Percentiles rank a stretch among this genome's conserved stretches.
These are phyloP conservation scores for Acrocera orbiculus DNA, from an alignment of 2,888 invertebrate species.

Conservation along the genomic window DNA sequence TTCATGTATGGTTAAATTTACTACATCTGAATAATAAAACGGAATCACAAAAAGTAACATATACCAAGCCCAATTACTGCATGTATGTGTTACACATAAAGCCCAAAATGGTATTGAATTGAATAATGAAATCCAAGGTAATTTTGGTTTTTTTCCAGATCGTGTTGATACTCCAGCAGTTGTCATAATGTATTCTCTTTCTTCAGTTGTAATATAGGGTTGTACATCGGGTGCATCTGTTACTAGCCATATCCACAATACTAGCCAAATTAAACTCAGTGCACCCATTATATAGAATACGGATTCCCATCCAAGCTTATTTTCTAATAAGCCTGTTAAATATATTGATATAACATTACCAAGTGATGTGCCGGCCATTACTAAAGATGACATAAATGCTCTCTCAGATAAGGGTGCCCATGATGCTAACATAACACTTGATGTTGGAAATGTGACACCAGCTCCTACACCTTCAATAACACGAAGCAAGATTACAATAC, in stretches of 20 bases:
- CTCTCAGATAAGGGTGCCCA: constrained; percentile 86
- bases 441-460: constrained; percentile 77
- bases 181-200: constrained; percentile 45
- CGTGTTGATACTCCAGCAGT: constrained; percentile 32
- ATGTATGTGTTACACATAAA: constrained; percentile 57
- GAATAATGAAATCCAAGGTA: constrained; percentile 57
- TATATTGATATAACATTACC: constrained; percentile 72
- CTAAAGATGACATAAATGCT: constrained; percentile 65
- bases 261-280: constrained; percentile 53
- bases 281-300: constrained; percentile 64
- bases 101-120: constrained; percentile 57
- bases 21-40: too few species aligned
- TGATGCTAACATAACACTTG: constrained; percentile 67
- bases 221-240: constrained; percentile 54
- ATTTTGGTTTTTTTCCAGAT: constrained; percentile 32
- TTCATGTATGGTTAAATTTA: too few species aligned
- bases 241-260: constrained; percentile 48
- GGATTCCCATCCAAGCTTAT: constrained; percentile 52
- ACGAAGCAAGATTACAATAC: constrained; percentile 48
- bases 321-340: constrained; percentile 56
- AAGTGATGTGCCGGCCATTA: constrained; percentile 63
- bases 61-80: constrained; percentile 74
- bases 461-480: constrained; percentile 50
- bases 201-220: constrained; percentile 46
- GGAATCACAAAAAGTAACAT: constrained; percentile 69